Conservation (phyloP, 1,140 invertebrate species). For the Carposina sasakii region DNA sequence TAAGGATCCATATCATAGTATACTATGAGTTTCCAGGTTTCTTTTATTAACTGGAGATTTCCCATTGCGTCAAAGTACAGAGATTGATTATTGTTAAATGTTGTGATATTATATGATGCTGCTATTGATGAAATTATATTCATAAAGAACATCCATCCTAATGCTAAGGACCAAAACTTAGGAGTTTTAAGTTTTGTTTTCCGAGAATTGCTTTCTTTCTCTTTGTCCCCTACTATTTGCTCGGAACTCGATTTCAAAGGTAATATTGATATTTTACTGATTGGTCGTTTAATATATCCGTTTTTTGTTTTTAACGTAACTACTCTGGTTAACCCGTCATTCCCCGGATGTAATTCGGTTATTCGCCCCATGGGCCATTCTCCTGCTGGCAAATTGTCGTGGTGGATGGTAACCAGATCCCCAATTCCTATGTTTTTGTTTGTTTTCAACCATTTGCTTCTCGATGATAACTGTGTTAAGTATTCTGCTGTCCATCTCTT, state of each 20-base stretch:
- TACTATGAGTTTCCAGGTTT: slow-evolving; percentile 25
- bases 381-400: slow-evolving; percentile 32
- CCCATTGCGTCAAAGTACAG: slow-evolving; percentile 19
- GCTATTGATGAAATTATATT: background rate
- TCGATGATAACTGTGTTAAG: slow-evolving; percentile 21
- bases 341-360: slow-evolving; percentile 31
- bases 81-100: slow-evolving; percentile 10
- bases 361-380: slow-evolving; percentile 43
- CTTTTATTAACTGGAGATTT: slow-evolving; percentile 19
- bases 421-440: slow-evolving; percentile 6
- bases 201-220: background rate
- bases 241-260: background rate
- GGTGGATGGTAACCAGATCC: slow-evolving; percentile 33
- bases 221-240: background rate
- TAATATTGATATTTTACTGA: slow-evolving; percentile 8
- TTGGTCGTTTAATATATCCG: slow-evolving; percentile 11
- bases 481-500: slow-evolving; percentile 32
- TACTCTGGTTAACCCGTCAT: slow-evolving; percentile 37
- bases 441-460: slow-evolving; percentile 24
- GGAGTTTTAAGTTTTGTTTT: background rate
- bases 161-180: background rate
- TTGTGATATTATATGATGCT: background rate
- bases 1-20: slow-evolving; percentile 26
- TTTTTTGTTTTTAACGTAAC: slow-evolving; percentile 32
- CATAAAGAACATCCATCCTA: background rate